phyloP scores from a whole-genome alignment of 2,888 invertebrate species.

The Nezara viridula region DNA sequence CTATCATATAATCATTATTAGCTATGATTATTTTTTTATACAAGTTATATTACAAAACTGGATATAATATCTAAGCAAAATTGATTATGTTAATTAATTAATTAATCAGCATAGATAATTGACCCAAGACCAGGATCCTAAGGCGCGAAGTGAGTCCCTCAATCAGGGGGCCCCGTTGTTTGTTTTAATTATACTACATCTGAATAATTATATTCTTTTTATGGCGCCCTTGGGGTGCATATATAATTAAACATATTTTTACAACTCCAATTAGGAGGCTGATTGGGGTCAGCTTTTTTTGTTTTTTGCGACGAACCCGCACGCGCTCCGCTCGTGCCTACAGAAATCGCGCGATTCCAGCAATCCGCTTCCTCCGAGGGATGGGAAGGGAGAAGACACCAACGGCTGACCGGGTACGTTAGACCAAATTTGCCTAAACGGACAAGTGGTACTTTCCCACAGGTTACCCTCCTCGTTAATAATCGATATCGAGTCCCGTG shows the following conservation, averaged over 20 bases:
- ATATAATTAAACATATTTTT: constrained; percentile 58
- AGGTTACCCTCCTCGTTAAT: constrained; percentile 64
- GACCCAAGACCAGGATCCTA: background rate
- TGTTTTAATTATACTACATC: constrained; percentile 59
- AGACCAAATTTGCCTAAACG: constrained; percentile 58
- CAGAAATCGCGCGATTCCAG: background rate
- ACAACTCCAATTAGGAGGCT: constrained; percentile 51
- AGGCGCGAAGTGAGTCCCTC: constrained; percentile 8
- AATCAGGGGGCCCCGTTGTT: constrained; percentile 51
- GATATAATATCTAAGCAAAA: background rate
- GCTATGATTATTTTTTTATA: no score
- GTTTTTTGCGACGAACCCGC: background rate
- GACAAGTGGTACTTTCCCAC: constrained; percentile 62
- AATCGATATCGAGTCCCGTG: constrained; percentile 65
- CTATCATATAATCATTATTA: no score
- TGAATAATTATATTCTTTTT: constrained; percentile 57
- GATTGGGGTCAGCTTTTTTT: constrained; percentile 15
- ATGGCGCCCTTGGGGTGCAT: constrained; percentile 21
- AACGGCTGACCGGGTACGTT: constrained; percentile 56
- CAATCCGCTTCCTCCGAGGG: background rate
- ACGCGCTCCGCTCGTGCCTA: background rate
- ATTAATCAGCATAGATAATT: background rate
- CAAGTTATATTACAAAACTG: no score
- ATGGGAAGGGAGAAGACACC: background rate
- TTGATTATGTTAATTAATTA: background rate